These are phyloP conservation scores for Scrobipalpa atriplicella DNA, from an alignment of 2,888 invertebrate genomes.

Conservation along the genomic window DNA sequence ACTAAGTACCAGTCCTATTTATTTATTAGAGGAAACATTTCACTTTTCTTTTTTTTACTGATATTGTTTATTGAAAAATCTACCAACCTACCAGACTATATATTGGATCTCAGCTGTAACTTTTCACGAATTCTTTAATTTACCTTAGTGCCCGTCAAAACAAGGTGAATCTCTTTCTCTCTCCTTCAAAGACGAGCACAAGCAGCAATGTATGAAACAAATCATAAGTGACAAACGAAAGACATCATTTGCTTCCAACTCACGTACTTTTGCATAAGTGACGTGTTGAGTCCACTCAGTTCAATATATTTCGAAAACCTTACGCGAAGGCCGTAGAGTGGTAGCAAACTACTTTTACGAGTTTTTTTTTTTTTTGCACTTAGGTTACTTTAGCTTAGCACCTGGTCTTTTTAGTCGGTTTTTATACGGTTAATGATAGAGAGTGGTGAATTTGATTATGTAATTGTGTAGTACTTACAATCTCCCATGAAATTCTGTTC, in stretches of 20 bases:
- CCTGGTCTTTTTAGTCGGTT: background rate
- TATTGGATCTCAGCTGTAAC: too few relatives aligned
- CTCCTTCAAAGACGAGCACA: background rate
- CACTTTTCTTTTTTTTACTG: too few relatives aligned
- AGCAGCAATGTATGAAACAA: conserved; percentile 6
- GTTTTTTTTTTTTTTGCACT: conserved; percentile 16
- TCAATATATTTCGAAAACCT: conserved; percentile 51
- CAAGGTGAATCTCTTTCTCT: background rate
- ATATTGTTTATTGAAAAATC: too few relatives aligned
- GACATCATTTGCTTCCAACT: conserved; percentile 46
- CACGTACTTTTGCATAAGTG: conserved; percentile 69
- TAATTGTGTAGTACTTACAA: background rate
- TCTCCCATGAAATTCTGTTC: background rate
- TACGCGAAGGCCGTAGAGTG: conserved; percentile 33
- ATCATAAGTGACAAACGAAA: background rate
- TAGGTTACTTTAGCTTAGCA: background rate
- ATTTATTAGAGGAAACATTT: too few relatives aligned
- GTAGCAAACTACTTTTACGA: conserved; percentile 24
- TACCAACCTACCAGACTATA: too few relatives aligned
- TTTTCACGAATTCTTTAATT: too few relatives aligned
- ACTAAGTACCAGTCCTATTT: too few relatives aligned
- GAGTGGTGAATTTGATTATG: background rate
- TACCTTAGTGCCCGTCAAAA: too few relatives aligned
- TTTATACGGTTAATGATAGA: background rate
- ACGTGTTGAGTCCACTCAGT: conserved; percentile 49